phyloP scores from a whole-genome alignment of 2,888 invertebrate species.

The Dysmachus trigonus region DNA sequence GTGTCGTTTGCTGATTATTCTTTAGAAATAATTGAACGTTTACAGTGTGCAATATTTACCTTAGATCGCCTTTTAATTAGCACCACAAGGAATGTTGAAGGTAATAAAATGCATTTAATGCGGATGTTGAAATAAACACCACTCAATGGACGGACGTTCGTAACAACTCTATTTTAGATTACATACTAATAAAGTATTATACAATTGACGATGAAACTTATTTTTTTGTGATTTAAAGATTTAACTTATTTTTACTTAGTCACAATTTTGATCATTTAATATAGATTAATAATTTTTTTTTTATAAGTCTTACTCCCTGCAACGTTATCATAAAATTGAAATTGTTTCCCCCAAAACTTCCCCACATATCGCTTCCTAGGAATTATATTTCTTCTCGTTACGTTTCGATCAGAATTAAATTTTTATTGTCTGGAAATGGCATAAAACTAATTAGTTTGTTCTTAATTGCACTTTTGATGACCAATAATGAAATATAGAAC shows the following conservation, averaged over 20 bases:
- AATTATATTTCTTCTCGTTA: constrained; percentile 15
- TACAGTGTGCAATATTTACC: background rate
- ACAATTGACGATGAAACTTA: background rate
- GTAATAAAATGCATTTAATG: background rate
- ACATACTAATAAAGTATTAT: background rate
- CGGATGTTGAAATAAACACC: constrained; percentile 6
- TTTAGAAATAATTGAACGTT: background rate
- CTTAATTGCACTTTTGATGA: constrained; percentile 34
- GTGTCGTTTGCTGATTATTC: constrained; percentile 1
- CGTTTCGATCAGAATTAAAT: constrained; percentile 20
- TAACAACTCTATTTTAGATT: background rate
- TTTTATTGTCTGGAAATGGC: constrained; percentile 19
- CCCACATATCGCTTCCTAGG: background rate
- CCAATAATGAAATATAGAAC: constrained; percentile 39
- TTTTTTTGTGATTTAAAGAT: background rate
- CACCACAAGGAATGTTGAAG: background rate
- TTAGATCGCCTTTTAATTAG: constrained; percentile 5
- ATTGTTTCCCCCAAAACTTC: background rate
- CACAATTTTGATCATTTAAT: background rate
- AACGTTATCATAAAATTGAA: background rate
- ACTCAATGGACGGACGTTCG: background rate
- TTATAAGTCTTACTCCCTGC: background rate
- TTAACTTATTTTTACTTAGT: background rate
- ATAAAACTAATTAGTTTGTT: constrained; percentile 40
- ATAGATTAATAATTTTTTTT: background rate